Conservation (phyloP, 1,140 invertebrate genomes). For the Pseudomyrmex gracilis region DNA sequence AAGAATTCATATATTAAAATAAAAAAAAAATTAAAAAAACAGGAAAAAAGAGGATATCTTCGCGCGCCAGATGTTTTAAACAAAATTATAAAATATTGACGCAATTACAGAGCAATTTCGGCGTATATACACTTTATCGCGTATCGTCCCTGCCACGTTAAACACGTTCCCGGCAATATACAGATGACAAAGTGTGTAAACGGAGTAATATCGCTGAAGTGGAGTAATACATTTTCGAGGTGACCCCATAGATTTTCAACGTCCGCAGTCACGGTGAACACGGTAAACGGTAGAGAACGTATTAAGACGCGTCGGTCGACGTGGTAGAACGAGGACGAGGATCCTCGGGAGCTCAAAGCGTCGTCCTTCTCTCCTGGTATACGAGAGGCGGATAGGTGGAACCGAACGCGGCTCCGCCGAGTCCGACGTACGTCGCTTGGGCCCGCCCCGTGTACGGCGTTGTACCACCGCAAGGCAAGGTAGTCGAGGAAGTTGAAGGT, state of each 20-base stretch:
- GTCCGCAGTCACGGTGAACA: conserved; percentile 24
- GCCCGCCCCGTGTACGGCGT: conserved; percentile 10
- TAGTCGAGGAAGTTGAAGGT: conserved; percentile 69
- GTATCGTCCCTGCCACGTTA: not conserved
- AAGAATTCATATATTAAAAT: not conserved
- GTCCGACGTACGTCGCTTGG: conserved; percentile 21
- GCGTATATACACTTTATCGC: conserved; percentile 42
- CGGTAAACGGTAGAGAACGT: conserved; percentile 36
- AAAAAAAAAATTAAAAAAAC: too few species aligned
- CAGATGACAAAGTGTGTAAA: conserved; percentile 40
- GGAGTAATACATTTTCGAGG: conserved; percentile 38
- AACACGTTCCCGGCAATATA: conserved; percentile 1
- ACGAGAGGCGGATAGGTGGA: conserved; percentile 38
- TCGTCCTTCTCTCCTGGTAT: conserved; percentile 20
- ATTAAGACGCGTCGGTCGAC: conserved; percentile 54
- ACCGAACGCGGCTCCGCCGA: conserved; percentile 44
- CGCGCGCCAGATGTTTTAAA: not conserved
- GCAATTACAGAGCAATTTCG: conserved; percentile 60
- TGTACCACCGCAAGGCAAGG: conserved; percentile 27
- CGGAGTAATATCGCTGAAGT: conserved; percentile 31
- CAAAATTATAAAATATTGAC: conserved; percentile 63
- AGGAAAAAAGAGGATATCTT: too few species aligned
- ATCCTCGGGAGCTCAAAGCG: conserved; percentile 56
- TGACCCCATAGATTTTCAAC: conserved; percentile 50
- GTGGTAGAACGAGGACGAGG: conserved; percentile 37